Evolutionary conservation across 2,797 vertebrate species (phyloP).

Genomic region (Nothura maculosa): DNA sequence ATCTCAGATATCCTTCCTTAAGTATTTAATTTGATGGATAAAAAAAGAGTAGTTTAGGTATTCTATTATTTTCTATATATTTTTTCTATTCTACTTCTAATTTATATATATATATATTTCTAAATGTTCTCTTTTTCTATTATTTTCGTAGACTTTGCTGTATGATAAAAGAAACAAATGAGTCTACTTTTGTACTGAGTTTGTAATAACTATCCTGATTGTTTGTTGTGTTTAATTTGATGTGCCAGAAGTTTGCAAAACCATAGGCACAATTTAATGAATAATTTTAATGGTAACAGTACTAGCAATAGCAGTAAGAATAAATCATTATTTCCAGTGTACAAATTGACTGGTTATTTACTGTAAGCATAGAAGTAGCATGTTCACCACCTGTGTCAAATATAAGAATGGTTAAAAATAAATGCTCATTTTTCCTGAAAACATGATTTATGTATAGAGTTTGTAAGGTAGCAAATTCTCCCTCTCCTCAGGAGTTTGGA

Average conservation of each 20-base stretch:
- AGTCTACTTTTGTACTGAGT: neutral
- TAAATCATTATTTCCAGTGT: neutral
- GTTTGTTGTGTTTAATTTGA: neutral
- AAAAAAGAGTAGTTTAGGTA: neutral
- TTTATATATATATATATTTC: too few species aligned
- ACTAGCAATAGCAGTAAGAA: neutral
- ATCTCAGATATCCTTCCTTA: neutral
- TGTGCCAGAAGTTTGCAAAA: neutral
- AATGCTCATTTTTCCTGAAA: neutral
- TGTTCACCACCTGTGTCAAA: neutral
- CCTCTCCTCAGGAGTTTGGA: neutral
- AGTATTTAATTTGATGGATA: neutral
- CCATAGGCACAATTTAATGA: neutral
- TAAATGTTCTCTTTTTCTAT: neutral
- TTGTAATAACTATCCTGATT: neutral
- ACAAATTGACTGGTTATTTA: neutral
- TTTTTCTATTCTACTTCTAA: too few species aligned
- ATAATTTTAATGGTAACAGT: neutral
- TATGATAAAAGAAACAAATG: neutral
- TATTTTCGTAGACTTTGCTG: neutral
- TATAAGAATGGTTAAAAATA: neutral
- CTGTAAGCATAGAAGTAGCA: neutral
- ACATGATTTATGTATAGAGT: neutral
- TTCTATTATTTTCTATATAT: neutral
- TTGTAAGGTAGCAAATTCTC: neutral